Evolutionary conservation across 2,888 invertebrate species (phyloP), one percentile per base, ranked within the genome.

Genomic region (Timema podura): DNA sequence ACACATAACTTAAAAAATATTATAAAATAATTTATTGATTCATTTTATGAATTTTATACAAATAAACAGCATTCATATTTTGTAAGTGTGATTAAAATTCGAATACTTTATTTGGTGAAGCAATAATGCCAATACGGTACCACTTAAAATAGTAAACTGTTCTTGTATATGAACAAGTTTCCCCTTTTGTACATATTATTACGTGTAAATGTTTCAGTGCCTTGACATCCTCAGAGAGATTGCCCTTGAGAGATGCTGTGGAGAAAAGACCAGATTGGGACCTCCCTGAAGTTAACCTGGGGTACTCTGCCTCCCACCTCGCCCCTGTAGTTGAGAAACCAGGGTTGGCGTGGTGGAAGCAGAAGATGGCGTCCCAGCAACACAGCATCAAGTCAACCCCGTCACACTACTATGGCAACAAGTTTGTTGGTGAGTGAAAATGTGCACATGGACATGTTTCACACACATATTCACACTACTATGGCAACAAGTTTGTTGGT

Each of bases 231-330:
- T 16, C 61, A 48, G 68, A 30, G 72, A 81, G 88, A 71, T 74
- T 89, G 68, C 90, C 90, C 2, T 79, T 91, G 61, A 83, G 91
- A 76, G 90, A 91, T 78, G 88, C 91, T 0, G 91, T 91, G 0
- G 91, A 91, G 79, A 81, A 64, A 77, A 79, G 67, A 75, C 79
- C 70, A 64, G 79, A 81, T 71, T 78, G 81, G 9, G 77, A 78
- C 51, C 69, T 74, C 61, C 75, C 74, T 7, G 69, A 71, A 48
- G 73, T 75, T 44, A 45, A 30, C 10, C 16, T 61, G 61, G 16
- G 10, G 30, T 61, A 30, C 61, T 77, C 13, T 77, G 78, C 68
- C 77, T 77, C 70, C 72, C 76, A 49, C 77, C 76, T 47, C 75
- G 75, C 49, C 77, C 73, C 65, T 76, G 77, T 70, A 64, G 76